Conservation (phyloP, 2,113 vertebrate species). For the Caloenas nicobarica region DNA sequence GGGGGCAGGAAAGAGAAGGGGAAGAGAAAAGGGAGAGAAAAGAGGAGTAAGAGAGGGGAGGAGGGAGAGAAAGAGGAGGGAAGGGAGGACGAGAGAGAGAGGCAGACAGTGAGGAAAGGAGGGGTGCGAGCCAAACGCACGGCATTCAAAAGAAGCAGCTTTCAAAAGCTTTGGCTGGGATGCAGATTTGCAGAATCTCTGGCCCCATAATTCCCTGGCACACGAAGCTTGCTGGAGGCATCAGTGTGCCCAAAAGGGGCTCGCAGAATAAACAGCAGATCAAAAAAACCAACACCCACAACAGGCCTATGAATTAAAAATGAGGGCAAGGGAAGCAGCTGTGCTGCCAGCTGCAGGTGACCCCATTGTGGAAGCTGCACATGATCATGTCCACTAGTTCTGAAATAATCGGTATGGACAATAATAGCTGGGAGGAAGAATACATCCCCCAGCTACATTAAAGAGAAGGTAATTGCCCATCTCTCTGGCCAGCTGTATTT, state of each 20-base stretch:
- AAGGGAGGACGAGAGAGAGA: not conserved
- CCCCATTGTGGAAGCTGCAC: constrained; percentile 32
- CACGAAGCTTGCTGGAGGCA: constrained; percentile 66
- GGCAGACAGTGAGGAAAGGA: constrained; percentile 22
- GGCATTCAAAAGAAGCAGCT: constrained; percentile 67
- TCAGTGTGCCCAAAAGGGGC: constrained; percentile 59
- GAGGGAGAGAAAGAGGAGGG: not conserved
- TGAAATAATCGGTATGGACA: constrained; percentile 41
- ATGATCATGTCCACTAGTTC: not conserved
- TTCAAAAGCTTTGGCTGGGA: constrained; percentile 70
- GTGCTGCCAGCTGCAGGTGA: constrained; percentile 52
- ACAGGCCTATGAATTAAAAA: constrained; percentile 60
- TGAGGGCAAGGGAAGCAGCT: constrained; percentile 50
- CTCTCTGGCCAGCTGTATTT: constrained; percentile 40
- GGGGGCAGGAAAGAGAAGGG: not conserved
- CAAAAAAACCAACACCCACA: constrained; percentile 57
- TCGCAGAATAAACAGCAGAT: constrained; percentile 62
- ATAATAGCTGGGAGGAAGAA: constrained; percentile 17
- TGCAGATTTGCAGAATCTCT: constrained; percentile 65
- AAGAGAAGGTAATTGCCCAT: constrained; percentile 38
- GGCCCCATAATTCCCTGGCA: constrained; percentile 70
- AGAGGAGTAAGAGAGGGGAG: not conserved
- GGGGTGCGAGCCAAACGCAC: constrained; percentile 41
- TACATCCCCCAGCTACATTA: not conserved
- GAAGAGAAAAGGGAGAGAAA: not conserved